Conservation (phyloP, 2,113 vertebrate species). For the Corydoras sp. region DNA sequence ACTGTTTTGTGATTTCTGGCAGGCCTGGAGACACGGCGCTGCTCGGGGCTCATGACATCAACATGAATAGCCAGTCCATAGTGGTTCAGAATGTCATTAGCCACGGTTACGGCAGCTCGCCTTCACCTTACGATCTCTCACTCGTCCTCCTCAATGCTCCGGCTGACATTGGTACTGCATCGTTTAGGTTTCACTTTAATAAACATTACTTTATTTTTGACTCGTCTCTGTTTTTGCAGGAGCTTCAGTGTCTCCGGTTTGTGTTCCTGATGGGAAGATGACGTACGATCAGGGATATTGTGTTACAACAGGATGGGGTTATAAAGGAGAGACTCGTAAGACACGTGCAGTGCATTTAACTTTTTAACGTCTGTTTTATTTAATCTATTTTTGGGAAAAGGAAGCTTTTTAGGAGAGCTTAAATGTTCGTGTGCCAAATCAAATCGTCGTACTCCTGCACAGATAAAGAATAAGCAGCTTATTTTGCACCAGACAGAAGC, state of each 20-base stretch:
- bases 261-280: conserved; percentile 53
- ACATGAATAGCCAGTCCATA: conserved; percentile 34
- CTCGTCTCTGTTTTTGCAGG: conserved; percentile 42
- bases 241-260: conserved; percentile 46
- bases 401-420: too few species aligned
- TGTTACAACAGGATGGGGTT: conserved; percentile 59
- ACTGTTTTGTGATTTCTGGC: not conserved
- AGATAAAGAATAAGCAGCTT: too few species aligned
- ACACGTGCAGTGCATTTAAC: too few species aligned
- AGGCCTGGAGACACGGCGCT: conserved; percentile 53
- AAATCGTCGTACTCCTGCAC: too few species aligned
- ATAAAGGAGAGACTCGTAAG: conserved; percentile 39
- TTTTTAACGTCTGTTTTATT: too few species aligned
- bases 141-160: conserved; percentile 51
- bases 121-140: conserved; percentile 48
- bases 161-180: conserved; percentile 46
- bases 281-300: conserved; percentile 48
- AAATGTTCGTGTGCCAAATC: too few species aligned
- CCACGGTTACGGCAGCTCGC: conserved; percentile 39
- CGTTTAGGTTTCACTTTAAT: not conserved
- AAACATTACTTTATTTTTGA: too few species aligned
- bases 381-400: too few species aligned
- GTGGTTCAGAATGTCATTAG: conserved; percentile 48
- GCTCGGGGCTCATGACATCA: conserved; percentile 55
- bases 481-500: too few species aligned